Base-by-base conservation (phyloP, 2,888 invertebrate genomes). In the Anarsia innoxiella region DNA sequence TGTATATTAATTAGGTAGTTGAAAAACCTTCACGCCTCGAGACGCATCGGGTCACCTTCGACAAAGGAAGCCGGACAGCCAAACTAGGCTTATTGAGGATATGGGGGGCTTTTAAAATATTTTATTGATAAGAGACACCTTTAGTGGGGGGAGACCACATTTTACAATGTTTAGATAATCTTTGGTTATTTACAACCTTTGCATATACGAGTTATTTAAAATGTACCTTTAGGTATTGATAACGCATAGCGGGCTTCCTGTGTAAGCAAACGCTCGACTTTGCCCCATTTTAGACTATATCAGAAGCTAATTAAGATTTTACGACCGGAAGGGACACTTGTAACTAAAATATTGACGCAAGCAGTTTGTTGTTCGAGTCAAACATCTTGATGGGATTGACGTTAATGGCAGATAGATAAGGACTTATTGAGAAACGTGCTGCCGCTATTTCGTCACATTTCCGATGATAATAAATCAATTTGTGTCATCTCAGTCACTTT, bases 401-500 rank as follows among this genome's bases (percentile, higher is more conserved):
- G 71, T 71, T 68, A 64, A 61, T 66, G 50, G 52, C 49, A 58
- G 78, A 80, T n/a, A n/a, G n/a, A n/a, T 79, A 80, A 77, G 54
- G 53, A 53, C 50, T 53, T 53, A 56, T 71, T 69, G 68, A 64
- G 68, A 66, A 68, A 70, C 64, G 51, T 55, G 52, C 66, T 66
- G 59, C 59, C 58, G 52, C 55, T 53, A 59, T 75, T 68, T 70
- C 72, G 66, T 73, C 71, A 75, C 66, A 62, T 64, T 58, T 62
- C 58, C 49, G 48, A 60, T 53, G 73, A 74, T 77, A 74, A 76
- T 69, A 72, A 78, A 72, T 78, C 78, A 80, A 82, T 79, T 80
- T 79, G 64, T 77, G 78, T 79, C 79, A 79, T 61, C 51, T 49
- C 59, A 66, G 61, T 61, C 59, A 61, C 42, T 51, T 58, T 59